Evolutionary conservation across 2,888 invertebrate genomes (phyloP).

Genomic region (Pachliopta kotzebuea): DNA sequence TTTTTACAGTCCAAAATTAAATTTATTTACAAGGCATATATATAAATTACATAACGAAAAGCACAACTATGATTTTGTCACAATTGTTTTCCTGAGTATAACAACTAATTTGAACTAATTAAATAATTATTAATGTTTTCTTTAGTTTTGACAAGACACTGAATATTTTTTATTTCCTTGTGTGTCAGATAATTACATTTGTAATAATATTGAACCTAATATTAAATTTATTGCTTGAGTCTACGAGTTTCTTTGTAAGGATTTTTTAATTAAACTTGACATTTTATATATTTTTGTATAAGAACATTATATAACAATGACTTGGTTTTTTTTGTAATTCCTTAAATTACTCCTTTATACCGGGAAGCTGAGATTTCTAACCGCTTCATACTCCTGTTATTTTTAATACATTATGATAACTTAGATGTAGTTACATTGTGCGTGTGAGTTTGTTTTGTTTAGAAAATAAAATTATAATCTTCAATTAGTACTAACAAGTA

Average conservation of each 20-base stretch:
- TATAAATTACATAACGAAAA: not conserved
- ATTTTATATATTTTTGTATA: conserved; percentile 10
- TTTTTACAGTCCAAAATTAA: not conserved
- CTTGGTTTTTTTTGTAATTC: conserved; percentile 19
- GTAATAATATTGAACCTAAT: conserved; percentile 1
- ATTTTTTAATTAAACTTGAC: no score
- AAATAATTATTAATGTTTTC: not conserved
- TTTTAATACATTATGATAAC: not conserved
- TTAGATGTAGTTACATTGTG: conserved; percentile 13
- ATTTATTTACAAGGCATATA: not conserved
- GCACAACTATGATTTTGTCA: conserved; percentile 23
- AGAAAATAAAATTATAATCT: conserved; percentile 25
- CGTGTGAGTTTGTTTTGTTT: conserved; percentile 26
- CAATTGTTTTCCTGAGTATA: not conserved
- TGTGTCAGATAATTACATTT: not conserved
- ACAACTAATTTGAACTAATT: not conserved
- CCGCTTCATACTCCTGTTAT: conserved; percentile 17
- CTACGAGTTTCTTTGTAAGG: no score
- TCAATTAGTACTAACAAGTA: conserved; percentile 15
- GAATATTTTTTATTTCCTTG: not conserved
- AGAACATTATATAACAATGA: conserved; percentile 19
- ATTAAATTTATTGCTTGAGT: not conserved
- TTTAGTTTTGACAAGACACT: not conserved
- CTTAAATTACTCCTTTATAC: conserved; percentile 32
- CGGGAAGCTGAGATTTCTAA: conserved; percentile 67